Evolutionary conservation across 1,140 invertebrate species (phyloP).

Genomic region (Ditylenchus dipsaci): DNA sequence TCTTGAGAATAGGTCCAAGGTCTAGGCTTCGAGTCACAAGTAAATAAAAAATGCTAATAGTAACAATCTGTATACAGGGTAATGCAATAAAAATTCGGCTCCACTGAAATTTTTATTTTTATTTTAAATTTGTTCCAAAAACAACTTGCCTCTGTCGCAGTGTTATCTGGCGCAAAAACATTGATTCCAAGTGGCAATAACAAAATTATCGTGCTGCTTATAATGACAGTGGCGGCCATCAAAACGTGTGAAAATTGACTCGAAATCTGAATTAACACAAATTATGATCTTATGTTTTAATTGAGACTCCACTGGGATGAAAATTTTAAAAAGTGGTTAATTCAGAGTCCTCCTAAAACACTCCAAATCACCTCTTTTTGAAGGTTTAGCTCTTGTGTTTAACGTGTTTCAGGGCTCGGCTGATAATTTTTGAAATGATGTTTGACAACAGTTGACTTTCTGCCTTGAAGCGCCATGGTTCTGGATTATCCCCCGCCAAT

Average conservation of each 20-base stretch:
- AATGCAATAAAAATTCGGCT: neutral
- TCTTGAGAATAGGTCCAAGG: neutral
- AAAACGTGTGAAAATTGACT: conserved; percentile 16
- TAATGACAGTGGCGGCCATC: conserved; percentile 6
- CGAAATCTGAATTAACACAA: conserved; percentile 7
- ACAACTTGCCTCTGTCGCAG: conserved; percentile 7
- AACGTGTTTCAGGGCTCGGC: too few relatives aligned
- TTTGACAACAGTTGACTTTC: too few relatives aligned
- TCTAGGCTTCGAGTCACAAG: neutral
- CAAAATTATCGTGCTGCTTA: neutral
- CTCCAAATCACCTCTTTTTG: too few relatives aligned
- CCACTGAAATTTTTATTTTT: neutral
- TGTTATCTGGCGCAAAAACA: conserved; percentile 11
- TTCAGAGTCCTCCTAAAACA: too few relatives aligned
- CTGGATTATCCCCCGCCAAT: too few relatives aligned
- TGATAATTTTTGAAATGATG: too few relatives aligned
- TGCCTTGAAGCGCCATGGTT: too few relatives aligned
- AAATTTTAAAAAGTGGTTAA: too few relatives aligned
- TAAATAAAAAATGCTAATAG: neutral
- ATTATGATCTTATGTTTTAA: too few relatives aligned
- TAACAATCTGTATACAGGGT: neutral
- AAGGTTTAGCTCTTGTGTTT: too few relatives aligned
- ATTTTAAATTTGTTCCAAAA: neutral
- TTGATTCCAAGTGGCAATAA: conserved; percentile 10
- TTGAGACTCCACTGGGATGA: too few relatives aligned